Conservation (phyloP, 2,888 invertebrate species). For the Nudaria mundana region DNA sequence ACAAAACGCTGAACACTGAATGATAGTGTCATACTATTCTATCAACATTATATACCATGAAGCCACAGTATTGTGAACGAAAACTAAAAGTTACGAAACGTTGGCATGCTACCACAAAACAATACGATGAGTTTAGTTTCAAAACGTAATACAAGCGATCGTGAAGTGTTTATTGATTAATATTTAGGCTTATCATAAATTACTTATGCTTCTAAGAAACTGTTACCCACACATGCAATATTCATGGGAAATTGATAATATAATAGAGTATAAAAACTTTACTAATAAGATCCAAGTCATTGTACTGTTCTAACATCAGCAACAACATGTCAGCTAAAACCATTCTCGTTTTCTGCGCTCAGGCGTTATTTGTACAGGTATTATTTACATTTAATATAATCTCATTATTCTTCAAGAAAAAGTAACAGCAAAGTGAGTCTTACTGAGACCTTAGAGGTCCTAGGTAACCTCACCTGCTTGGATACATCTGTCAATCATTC, state of each 20-base stretch:
- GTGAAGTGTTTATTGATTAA: neutral
- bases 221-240: constrained; percentile 31
- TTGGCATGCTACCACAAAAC: neutral
- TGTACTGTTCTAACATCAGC: neutral
- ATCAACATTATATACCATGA: neutral
- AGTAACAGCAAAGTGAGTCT: neutral
- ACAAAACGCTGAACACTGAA: neutral
- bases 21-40: neutral
- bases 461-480: no score
- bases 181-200: neutral
- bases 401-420: neutral
- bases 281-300: neutral
- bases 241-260: neutral
- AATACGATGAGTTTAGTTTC: no score
- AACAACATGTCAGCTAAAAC: constrained; percentile 18
- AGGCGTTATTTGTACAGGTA: constrained; percentile 19
- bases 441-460: neutral
- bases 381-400: neutral
- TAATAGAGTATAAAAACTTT: neutral
- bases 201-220: neutral
- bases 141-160: neutral
- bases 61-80: neutral
- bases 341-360: constrained; percentile 17
- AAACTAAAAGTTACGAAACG: neutral
- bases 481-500: no score